phyloP scores from a whole-genome alignment of 2,113 vertebrate species.

The Serilophus lunatus region DNA sequence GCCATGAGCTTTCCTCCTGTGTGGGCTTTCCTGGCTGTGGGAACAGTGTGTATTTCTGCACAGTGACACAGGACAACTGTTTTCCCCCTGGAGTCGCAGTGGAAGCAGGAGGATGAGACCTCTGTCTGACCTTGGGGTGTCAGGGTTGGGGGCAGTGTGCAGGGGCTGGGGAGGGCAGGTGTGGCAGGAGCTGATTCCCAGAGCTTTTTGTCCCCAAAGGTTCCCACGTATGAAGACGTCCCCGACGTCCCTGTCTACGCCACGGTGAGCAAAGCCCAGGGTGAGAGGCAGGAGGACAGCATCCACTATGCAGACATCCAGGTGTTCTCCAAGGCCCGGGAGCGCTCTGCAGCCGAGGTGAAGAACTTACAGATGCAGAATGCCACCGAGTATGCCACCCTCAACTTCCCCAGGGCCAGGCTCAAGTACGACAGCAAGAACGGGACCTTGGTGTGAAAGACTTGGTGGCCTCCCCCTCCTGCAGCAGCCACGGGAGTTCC shows the following conservation, averaged over 20 bases:
- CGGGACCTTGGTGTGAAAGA: constrained; percentile 71
- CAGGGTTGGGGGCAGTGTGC: neutral
- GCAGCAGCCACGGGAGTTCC: neutral
- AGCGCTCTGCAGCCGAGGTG: constrained; percentile 37
- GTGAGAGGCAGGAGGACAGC: constrained; percentile 26
- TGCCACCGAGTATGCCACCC: constrained; percentile 81
- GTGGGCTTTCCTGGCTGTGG: neutral
- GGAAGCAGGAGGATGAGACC: neutral
- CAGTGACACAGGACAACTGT: neutral
- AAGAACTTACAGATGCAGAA: constrained; percentile 40
- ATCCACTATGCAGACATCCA: constrained; percentile 85
- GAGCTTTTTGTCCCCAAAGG: neutral
- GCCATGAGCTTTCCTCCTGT: neutral
- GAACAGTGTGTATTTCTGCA: neutral
- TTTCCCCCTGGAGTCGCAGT: neutral
- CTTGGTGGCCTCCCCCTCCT: neutral
- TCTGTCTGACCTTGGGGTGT: neutral
- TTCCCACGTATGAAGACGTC: constrained; percentile 59
- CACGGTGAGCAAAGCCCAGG: constrained; percentile 48
- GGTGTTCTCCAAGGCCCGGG: constrained; percentile 46
- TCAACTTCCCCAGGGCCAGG: constrained; percentile 72
- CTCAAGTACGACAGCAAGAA: constrained; percentile 69
- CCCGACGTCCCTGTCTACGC: constrained; percentile 59
- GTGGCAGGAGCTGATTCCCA: neutral
- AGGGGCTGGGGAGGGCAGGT: neutral